phyloP scores from a whole-genome alignment of 2,113 vertebrate species.

The Nyctereutes procyonoides region DNA sequence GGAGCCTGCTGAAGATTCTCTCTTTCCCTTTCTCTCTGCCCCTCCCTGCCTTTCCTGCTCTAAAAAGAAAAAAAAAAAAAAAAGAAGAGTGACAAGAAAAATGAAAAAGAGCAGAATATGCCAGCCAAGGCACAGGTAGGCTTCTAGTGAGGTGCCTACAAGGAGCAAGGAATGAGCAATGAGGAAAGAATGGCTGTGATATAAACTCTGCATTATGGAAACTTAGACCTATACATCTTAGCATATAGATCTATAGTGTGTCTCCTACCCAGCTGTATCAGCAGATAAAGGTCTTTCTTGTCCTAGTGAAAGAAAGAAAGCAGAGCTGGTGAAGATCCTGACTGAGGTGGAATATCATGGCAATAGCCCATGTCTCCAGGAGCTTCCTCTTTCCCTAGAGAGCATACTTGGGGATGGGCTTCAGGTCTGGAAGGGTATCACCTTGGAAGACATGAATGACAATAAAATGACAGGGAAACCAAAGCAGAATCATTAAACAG shows the following conservation, averaged over 20 bases:
- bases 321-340: neutral
- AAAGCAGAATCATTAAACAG: slow-evolving; percentile 33
- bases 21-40: neutral
- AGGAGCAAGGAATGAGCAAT: neutral
- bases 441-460: slow-evolving; percentile 62
- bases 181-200: neutral
- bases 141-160: neutral
- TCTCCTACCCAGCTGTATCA: neutral
- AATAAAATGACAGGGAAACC: slow-evolving; percentile 41
- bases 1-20: neutral
- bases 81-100: neutral
- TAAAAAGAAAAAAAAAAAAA: no score
- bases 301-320: neutral
- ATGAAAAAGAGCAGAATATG: neutral
- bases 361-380: neutral
- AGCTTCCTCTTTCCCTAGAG: neutral
- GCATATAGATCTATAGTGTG: neutral
- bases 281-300: neutral
- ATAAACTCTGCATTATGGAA: neutral
- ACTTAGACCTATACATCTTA: neutral
- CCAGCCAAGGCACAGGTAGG: neutral
- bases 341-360: neutral
- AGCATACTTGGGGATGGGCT: neutral
- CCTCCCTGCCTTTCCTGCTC: neutral
- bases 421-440: slow-evolving; percentile 60